Percentiles rank a stretch among this genome's conserved stretches.
Evolutionary conservation across 2,797 vertebrate genomes (phyloP).

Genomic region (Coilia nasus): DNA sequence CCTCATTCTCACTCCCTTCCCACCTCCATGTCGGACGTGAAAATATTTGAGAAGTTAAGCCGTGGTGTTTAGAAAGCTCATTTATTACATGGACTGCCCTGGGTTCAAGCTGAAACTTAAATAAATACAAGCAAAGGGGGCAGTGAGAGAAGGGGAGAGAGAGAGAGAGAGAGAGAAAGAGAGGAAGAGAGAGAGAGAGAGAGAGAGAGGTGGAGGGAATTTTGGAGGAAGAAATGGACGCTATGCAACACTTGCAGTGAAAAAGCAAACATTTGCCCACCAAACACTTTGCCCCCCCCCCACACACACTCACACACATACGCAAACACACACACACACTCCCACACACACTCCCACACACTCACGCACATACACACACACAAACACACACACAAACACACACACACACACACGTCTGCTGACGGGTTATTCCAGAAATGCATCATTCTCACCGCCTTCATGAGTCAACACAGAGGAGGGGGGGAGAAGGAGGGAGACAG

Average conservation of each 20-base stretch:
- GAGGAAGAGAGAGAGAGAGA: background rate
- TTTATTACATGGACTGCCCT: constrained; percentile 18
- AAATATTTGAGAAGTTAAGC: constrained; percentile 47
- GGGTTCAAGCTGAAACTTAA: background rate
- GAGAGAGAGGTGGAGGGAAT: background rate
- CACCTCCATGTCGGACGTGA: constrained; percentile 17
- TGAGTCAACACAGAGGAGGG: background rate
- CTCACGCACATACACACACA: too few species aligned
- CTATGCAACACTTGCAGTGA: background rate
- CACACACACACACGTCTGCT: constrained; percentile 33
- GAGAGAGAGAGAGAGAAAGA: background rate
- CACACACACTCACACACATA: too few species aligned
- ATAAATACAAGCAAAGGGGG: constrained; percentile 24
- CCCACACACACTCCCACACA: constrained; percentile 22
- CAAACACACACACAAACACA: too few species aligned
- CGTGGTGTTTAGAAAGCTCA: constrained; percentile 21
- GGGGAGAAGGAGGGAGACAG: constrained; percentile 27
- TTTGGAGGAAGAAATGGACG: background rate
- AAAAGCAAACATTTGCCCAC: constrained; percentile 28
- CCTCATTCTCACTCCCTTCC: background rate
- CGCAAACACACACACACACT: constrained; percentile 37
- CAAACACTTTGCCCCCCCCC: constrained; percentile 20
- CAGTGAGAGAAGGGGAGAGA: background rate
- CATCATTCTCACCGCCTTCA: constrained; percentile 25
- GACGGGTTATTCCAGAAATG: constrained; percentile 35